Percentiles rank a stretch among this genome's conserved stretches.
Conservation (phyloP, 1,140 invertebrate species). For the Ericerus pela region DNA sequence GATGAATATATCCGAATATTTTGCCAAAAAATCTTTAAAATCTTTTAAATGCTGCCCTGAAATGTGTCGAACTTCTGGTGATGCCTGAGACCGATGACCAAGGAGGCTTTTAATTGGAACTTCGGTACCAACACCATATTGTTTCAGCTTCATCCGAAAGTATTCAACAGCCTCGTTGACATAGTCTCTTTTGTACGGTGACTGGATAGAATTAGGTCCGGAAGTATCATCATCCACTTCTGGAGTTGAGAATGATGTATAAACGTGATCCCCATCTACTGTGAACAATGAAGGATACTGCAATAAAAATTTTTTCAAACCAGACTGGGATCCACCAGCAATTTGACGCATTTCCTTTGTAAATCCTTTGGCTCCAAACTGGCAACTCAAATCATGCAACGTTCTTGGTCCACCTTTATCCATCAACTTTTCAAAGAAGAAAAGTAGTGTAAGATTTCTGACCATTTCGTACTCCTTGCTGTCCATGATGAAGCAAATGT, state of each 20-base stretch:
- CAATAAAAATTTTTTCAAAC: slow-evolving; percentile 75
- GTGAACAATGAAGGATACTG: slow-evolving; percentile 85
- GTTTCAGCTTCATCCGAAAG: slow-evolving; percentile 75
- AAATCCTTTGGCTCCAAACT: slow-evolving; percentile 90
- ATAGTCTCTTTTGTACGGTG: slow-evolving; percentile 56
- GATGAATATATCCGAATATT: slow-evolving; percentile 72
- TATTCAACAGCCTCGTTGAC: slow-evolving; percentile 86
- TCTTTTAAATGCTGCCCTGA: slow-evolving; percentile 86
- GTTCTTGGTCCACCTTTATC: slow-evolving; percentile 86
- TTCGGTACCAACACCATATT: slow-evolving; percentile 77
- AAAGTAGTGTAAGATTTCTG: slow-evolving; percentile 83
- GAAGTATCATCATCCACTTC: slow-evolving; percentile 34
- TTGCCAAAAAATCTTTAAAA: slow-evolving; percentile 76
- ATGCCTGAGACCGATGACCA: slow-evolving; percentile 83
- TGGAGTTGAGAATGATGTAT: slow-evolving; percentile 46
- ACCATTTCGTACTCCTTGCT: slow-evolving; percentile 84
- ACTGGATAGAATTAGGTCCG: slow-evolving; percentile 32
- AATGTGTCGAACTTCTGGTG: slow-evolving; percentile 87
- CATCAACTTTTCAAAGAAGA: slow-evolving; percentile 87
- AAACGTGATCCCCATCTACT: slow-evolving; percentile 82
- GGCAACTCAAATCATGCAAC: slow-evolving; percentile 88
- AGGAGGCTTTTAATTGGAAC: slow-evolving; percentile 84
- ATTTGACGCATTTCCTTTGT: slow-evolving; percentile 92
- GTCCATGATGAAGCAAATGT: slow-evolving; percentile 47
- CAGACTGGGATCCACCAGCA: slow-evolving; percentile 83